These are phyloP conservation scores for Lacanobia wlatinum DNA, from an alignment of 2,888 invertebrate species.

Conservation along the genomic window DNA sequence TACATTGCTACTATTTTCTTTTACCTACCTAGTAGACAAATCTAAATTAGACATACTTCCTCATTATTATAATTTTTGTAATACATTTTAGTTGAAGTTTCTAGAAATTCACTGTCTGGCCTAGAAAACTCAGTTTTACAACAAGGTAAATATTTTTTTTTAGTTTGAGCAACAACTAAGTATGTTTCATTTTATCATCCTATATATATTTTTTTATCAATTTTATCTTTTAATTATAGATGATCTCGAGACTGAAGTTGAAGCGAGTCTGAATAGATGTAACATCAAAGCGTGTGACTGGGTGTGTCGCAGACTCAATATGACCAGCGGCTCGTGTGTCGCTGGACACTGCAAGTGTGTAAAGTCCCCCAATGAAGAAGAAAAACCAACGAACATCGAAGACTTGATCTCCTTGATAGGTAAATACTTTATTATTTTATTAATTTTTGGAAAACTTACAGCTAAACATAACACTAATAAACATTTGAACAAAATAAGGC, in stretches of 20 bases:
- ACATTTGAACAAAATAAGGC: too few species aligned
- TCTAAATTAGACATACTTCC: too few species aligned
- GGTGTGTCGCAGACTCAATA: constrained; percentile 18
- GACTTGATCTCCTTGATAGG: too few species aligned
- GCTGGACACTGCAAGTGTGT: constrained; percentile 44
- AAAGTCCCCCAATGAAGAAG: not conserved
- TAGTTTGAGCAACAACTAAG: not conserved
- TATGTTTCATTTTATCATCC: too few species aligned
- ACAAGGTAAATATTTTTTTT: not conserved
- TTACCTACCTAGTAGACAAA: too few species aligned
- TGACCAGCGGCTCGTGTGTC: constrained; percentile 28
- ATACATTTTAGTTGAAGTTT: not conserved
- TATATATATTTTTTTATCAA: not conserved
- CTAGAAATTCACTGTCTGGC: not conserved
- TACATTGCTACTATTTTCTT: not conserved
- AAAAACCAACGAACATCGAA: constrained; percentile 6
- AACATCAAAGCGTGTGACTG: constrained; percentile 15
- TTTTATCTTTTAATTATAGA: not conserved
- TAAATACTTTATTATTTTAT: too few species aligned
- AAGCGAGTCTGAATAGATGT: not conserved
- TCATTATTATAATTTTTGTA: not conserved
- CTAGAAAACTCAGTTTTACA: not conserved
- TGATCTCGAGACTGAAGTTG: not conserved
- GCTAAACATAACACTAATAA: too few species aligned
- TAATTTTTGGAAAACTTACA: too few species aligned